A percentile compares a stretch with the other conserved stretches of the same genome.
These are phyloP conservation scores for Drosophila engyochracea DNA, from an alignment of 2,888 invertebrate species.

Conservation along the genomic window DNA sequence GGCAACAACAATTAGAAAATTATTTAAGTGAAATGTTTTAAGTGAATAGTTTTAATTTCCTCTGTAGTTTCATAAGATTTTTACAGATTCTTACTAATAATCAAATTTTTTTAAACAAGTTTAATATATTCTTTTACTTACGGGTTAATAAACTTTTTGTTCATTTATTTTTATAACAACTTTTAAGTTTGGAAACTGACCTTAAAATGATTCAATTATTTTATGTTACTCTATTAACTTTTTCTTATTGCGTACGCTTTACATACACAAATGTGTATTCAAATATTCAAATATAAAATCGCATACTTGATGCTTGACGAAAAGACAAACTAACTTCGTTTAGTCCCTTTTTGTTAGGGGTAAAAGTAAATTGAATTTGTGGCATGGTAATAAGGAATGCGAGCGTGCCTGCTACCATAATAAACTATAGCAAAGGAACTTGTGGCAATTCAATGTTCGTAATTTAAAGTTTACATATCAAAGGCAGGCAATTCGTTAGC, in stretches of 20 bases:
- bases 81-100: not conserved
- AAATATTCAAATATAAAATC: not conserved
- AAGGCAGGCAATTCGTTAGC: conserved; percentile 28
- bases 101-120: not conserved
- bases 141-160: not conserved
- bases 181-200: not conserved
- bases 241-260: not conserved
- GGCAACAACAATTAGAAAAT: not conserved
- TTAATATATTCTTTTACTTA: not conserved
- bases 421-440: conserved; percentile 15
- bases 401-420: not conserved
- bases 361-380: conserved; percentile 14
- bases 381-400: not conserved
- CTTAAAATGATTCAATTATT: not conserved
- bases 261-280: not conserved
- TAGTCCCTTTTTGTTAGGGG: not conserved
- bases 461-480: conserved; percentile 33
- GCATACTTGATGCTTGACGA: not conserved
- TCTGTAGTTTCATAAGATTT: not conserved
- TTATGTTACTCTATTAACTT: not conserved
- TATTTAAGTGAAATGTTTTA: not conserved
- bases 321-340: not conserved
- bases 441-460: conserved; percentile 12
- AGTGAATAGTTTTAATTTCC: not conserved
- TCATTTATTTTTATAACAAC: not conserved